Evolutionary conservation across 2,888 invertebrate genomes (phyloP), one percentile per base, ranked within the genome.

Genomic region (Drosophila ezoana): DNA sequence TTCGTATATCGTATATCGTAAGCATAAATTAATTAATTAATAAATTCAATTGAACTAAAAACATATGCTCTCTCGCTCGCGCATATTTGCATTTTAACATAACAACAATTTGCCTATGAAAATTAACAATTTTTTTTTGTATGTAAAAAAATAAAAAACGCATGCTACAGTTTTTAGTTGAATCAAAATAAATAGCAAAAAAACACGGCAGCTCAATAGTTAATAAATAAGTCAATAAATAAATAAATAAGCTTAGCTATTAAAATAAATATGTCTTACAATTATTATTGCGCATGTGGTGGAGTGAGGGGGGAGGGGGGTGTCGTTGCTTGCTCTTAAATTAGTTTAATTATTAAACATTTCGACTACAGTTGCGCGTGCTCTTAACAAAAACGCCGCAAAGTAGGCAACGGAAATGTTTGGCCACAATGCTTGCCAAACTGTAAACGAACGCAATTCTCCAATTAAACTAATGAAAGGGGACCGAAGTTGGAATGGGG

Each of bases 11-110:
- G 65, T 44, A 56, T 73, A 87, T 72, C 77, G 14, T 40, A 43
- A 47, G 43, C 66, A 74, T 81, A 72, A 80, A 73, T 87, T 77
- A 76, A 67, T 79, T 81, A 79, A 65, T 81, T 79, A 78, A 74
- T 79, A 84, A 86, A 86, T 90, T 90, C 86, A 90, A 90, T 90
- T 89, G 76, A 90, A 89, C 90, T 89, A 90, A 89, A 89, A 89
- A 89, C 88, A 85, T 78, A 85, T 79, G 72, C 81, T 76, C 59
- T 72, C 56, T 33, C 40, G 10, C 45, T 43, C 11, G 32, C 43
- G 9, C 49, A 47, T 62, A 70, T 52, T 58, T 49, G 57, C 67
- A 71, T 69, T 79, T 73, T 69, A 85, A 86, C 75, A 86, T 88
- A 87, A 86, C 87, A 89, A 89, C 88, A 86, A 83, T 88, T 86